phyloP scores from a whole-genome alignment of 2,888 invertebrate species.

The Zygothrica quintamaculata region DNA sequence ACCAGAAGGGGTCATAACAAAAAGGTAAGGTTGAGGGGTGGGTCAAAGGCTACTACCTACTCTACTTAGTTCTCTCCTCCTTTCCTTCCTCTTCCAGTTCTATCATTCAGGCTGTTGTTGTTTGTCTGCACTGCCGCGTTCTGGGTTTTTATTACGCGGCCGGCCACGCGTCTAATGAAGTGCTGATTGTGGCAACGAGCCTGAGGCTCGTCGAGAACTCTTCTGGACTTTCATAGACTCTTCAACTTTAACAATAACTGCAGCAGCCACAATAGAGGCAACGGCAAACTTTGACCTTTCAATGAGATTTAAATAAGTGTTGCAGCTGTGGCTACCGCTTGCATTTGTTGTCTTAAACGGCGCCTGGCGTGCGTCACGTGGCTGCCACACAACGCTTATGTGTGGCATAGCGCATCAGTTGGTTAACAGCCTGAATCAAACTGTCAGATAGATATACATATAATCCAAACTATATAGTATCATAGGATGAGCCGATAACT shows the following conservation, averaged over 20 bases:
- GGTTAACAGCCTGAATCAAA: too few species aligned
- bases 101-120: constrained; percentile 4
- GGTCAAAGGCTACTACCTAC: constrained; percentile 17
- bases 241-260: constrained; percentile 24
- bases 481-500: constrained; percentile 20
- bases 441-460: constrained; percentile 1
- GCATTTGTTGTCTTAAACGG: constrained; percentile 60
- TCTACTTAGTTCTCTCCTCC: constrained; percentile 12
- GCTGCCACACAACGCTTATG: constrained; percentile 15
- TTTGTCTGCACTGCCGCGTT: constrained; percentile 45
- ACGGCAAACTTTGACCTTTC: constrained; percentile 76
- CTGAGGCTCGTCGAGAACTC: constrained; percentile 42
- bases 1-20: background rate
- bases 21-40: constrained; percentile 4
- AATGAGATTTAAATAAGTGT: constrained; percentile 65
- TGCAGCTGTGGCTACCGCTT: constrained; percentile 53
- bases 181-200: constrained; percentile 61
- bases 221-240: constrained; percentile 26
- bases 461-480: background rate
- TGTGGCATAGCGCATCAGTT: constrained; percentile 6
- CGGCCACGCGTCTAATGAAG: constrained; percentile 81
- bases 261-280: constrained; percentile 18
- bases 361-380: constrained; percentile 49
- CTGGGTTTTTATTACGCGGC: constrained; percentile 48
- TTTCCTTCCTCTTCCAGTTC: background rate